A percentile compares a stretch with the other conserved stretches of the same genome.
These are phyloP conservation scores for Trachymyrmex septentrionalis DNA, from an alignment of 1,140 invertebrate species.

Conservation along the genomic window DNA sequence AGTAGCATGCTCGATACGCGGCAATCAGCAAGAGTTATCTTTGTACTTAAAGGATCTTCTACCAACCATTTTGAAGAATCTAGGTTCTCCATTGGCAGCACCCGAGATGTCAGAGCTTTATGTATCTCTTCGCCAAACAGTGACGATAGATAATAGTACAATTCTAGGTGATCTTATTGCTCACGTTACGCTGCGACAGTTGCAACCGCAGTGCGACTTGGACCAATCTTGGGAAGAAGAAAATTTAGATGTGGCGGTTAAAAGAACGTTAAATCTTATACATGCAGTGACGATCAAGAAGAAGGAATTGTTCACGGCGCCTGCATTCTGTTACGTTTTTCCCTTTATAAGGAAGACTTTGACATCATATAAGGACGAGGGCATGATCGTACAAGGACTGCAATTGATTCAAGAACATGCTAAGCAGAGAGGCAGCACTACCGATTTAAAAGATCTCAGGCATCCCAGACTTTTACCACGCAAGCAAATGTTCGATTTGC, in stretches of 20 bases:
- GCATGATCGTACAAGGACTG: conserved; percentile 89
- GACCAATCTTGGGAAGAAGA: conserved; percentile 93
- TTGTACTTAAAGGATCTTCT: conserved; percentile 89
- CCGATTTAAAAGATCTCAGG: conserved; percentile 86
- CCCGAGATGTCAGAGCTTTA: conserved; percentile 89
- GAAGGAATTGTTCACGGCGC: conserved; percentile 88
- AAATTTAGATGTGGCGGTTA: conserved; percentile 88
- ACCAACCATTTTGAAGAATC: conserved; percentile 88
- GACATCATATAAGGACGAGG: conserved; percentile 87
- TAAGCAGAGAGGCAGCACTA: conserved; percentile 87
- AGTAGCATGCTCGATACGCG: conserved; percentile 88
- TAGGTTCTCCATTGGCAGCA: conserved; percentile 91
- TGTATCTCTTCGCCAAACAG: conserved; percentile 86
- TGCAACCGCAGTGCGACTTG: conserved; percentile 93
- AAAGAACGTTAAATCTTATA: conserved; percentile 88
- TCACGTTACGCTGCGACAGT: conserved; percentile 90
- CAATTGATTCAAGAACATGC: conserved; percentile 92
- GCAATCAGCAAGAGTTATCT: conserved; percentile 89
- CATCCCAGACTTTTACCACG: conserved; percentile 93
- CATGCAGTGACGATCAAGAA: conserved; percentile 86
- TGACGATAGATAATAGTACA: conserved; percentile 85
- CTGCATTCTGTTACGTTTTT: conserved; percentile 94
- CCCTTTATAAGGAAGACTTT: conserved; percentile 92
- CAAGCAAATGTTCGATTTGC: conserved; percentile 92
- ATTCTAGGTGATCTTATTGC: conserved; percentile 88